Evolutionary conservation across 2,113 vertebrate genomes (phyloP).

Genomic region (Podocnemis expansa): DNA sequence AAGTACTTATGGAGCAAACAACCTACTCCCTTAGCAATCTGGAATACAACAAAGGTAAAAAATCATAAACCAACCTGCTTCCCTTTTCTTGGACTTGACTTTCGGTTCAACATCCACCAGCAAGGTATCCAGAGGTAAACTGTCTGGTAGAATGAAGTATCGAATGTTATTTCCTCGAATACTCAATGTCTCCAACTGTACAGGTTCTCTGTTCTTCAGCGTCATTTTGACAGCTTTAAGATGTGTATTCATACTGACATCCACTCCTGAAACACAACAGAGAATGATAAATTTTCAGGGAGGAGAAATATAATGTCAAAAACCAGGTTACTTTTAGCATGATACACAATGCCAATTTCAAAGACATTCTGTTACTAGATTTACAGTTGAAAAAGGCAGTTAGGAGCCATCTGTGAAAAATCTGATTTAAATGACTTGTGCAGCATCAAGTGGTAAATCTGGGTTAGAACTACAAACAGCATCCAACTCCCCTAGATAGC

Average conservation of each 20-base stretch:
- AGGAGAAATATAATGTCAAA: neutral
- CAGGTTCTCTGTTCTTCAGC: slow-evolving; percentile 96
- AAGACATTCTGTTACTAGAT: neutral
- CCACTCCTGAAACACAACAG: slow-evolving; percentile 82
- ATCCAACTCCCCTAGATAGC: too few relatives aligned
- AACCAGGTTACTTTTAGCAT: neutral
- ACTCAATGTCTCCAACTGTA: slow-evolving; percentile 95
- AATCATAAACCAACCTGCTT: slow-evolving; percentile 88
- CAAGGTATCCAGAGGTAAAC: slow-evolving; percentile 95
- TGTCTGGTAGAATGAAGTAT: slow-evolving; percentile 98
- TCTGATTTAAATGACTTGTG: neutral
- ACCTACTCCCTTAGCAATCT: neutral
- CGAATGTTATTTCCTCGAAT: slow-evolving; percentile 99
- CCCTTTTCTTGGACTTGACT: slow-evolving; percentile 98
- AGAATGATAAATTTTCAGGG: neutral
- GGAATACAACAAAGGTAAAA: neutral
- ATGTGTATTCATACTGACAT: slow-evolving; percentile 99
- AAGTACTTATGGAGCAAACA: neutral
- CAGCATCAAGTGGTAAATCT: neutral
- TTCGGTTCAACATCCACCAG: slow-evolving; percentile 98
- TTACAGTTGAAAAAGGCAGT: neutral
- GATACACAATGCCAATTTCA: neutral
- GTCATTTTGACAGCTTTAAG: slow-evolving; percentile 99
- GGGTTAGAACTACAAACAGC: neutral
- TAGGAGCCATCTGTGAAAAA: neutral